phyloP scores from a whole-genome alignment of 1,140 invertebrate species.

The Coelopa frigida region DNA sequence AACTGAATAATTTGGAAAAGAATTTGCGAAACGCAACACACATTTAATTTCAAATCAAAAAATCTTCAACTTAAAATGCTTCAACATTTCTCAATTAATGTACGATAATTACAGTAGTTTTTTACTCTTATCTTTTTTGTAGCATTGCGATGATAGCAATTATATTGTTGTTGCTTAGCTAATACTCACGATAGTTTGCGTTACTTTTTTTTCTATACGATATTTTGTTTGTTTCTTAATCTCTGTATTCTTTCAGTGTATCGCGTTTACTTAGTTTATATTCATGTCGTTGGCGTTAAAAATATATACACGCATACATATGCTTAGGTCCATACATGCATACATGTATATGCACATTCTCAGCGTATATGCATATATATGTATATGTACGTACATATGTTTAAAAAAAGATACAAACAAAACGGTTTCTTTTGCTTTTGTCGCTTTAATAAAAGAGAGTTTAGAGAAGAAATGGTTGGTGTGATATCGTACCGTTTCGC shows the following conservation, averaged over 20 bases:
- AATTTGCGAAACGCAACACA: too few relatives aligned
- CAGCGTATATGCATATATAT: neutral
- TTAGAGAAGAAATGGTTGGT: constrained; percentile 54
- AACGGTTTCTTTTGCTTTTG: constrained; percentile 14
- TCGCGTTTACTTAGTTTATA: neutral
- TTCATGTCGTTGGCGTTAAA: too few relatives aligned
- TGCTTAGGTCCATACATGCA: too few relatives aligned
- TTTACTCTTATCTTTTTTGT: too few relatives aligned
- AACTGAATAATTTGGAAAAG: too few relatives aligned
- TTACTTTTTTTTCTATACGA: constrained; percentile 6
- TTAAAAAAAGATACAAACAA: constrained; percentile 13
- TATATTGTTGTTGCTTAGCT: constrained; percentile 4
- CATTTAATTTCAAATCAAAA: too few relatives aligned
- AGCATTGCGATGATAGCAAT: too few relatives aligned
- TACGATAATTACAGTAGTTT: too few relatives aligned
- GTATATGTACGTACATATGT: constrained; percentile 1
- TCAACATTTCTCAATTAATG: too few relatives aligned
- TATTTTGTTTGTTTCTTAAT: constrained; percentile 9
- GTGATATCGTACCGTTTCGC: constrained; percentile 78
- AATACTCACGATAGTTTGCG: constrained; percentile 10
- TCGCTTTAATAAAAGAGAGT: constrained; percentile 48
- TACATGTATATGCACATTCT: too few relatives aligned
- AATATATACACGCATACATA: too few relatives aligned
- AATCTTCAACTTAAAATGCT: too few relatives aligned
- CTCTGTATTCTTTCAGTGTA: constrained; percentile 4